Conservation (phyloP, 1,140 invertebrate genomes). For the Bombus confusus region DNA sequence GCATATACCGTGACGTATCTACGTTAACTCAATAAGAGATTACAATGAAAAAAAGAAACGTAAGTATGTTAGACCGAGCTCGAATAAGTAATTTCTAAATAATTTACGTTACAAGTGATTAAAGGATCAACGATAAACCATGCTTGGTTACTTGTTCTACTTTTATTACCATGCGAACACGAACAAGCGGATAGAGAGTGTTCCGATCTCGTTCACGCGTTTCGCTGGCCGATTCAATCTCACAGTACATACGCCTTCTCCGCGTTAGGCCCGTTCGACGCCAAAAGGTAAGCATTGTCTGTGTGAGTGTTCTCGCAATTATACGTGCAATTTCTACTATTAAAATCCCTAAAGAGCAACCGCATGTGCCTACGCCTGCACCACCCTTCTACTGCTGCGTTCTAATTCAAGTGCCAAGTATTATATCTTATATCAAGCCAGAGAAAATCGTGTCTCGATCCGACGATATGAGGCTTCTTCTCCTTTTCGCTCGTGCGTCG, state of each 20-base stretch:
- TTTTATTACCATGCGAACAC: slow-evolving; percentile 39
- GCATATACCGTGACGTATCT: neutral
- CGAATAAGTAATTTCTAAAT: slow-evolving; percentile 1
- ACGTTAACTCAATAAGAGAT: neutral
- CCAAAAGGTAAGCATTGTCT: slow-evolving; percentile 51
- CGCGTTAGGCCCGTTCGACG: slow-evolving; percentile 53
- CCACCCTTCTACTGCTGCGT: slow-evolving; percentile 68
- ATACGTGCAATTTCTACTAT: slow-evolving; percentile 71
- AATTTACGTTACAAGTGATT: neutral
- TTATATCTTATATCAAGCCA: slow-evolving; percentile 57
- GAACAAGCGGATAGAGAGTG: neutral
- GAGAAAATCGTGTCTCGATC: slow-evolving; percentile 52
- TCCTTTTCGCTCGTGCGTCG: slow-evolving; percentile 45
- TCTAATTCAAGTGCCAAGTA: slow-evolving; percentile 64
- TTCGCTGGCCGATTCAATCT: too few relatives aligned
- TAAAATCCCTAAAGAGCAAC: slow-evolving; percentile 63
- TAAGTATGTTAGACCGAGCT: neutral
- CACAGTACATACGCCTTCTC: slow-evolving; percentile 46
- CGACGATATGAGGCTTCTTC: slow-evolving; percentile 26
- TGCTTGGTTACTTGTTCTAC: slow-evolving; percentile 36
- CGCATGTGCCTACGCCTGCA: slow-evolving; percentile 70
- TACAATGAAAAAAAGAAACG: neutral
- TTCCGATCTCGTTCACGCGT: neutral
- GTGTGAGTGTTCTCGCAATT: slow-evolving; percentile 60
- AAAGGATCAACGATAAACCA: slow-evolving; percentile 13